Evolutionary conservation across 2,797 vertebrate genomes (phyloP).

Genomic region (Naso thynnoides): DNA sequence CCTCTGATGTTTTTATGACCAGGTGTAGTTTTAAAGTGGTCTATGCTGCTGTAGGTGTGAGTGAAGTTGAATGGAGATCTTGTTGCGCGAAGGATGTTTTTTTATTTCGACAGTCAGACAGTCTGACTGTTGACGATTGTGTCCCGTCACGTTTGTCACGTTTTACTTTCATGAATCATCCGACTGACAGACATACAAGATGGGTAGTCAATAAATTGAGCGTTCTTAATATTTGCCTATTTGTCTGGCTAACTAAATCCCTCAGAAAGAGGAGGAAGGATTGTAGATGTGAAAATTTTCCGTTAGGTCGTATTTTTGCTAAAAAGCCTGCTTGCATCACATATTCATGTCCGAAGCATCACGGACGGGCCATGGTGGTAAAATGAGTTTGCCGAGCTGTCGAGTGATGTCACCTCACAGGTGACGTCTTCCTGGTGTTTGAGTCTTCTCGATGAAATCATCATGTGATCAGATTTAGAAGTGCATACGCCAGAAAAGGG

Average conservation of each 20-base stretch:
- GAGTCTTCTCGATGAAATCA: background rate
- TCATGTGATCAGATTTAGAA: background rate
- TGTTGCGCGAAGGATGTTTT: background rate
- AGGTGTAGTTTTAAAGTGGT: no score
- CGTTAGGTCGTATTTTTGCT: background rate
- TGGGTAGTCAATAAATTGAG: background rate
- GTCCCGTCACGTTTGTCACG: background rate
- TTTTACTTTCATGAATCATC: background rate
- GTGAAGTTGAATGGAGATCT: background rate
- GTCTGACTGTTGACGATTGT: no score
- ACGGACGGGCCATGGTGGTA: no score
- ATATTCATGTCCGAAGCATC: background rate
- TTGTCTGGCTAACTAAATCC: background rate
- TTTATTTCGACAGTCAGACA: background rate
- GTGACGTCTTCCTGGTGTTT: background rate
- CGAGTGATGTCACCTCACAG: constrained; percentile 1
- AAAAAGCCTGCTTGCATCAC: background rate
- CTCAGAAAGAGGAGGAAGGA: background rate
- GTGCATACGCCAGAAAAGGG: background rate
- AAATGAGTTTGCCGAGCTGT: background rate
- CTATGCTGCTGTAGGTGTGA: background rate
- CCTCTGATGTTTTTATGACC: no score
- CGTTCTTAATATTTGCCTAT: background rate
- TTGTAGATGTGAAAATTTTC: background rate
- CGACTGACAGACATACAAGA: background rate